A percentile compares a stretch with the other conserved stretches of the same genome.
These are phyloP conservation scores for Platalea minor DNA, from an alignment of 2,797 vertebrate species.

Conservation along the genomic window DNA sequence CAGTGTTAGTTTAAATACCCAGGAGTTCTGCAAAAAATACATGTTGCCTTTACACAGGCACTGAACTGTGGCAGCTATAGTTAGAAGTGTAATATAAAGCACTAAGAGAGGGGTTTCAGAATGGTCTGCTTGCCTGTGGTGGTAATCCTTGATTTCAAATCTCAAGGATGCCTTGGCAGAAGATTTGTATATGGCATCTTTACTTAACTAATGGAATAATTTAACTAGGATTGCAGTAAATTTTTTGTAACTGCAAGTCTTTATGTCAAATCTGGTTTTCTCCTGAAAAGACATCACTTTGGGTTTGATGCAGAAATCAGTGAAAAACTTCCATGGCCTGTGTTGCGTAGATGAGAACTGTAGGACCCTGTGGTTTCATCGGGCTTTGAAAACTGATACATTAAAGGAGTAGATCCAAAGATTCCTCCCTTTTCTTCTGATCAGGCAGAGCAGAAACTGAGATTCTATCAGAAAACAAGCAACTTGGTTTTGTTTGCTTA, in stretches of 20 bases:
- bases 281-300: not conserved
- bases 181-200: not conserved
- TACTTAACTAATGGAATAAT: not conserved
- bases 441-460: not conserved
- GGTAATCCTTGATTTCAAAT: not conserved
- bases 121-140: not conserved
- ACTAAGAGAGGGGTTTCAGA: not conserved
- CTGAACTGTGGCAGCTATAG: not conserved
- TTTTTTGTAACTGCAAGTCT: not conserved
- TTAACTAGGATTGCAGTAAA: not conserved
- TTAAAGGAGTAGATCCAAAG: not conserved
- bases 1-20: not conserved
- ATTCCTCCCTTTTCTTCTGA: not conserved
- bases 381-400: not conserved
- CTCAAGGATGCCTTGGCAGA: not conserved
- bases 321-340: not conserved
- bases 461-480: not conserved
- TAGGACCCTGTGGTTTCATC: not conserved
- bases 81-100: fast-evolving
- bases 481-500: not conserved
- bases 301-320: not conserved
- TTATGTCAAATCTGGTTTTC: not conserved
- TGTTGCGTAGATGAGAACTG: not conserved
- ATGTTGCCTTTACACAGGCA: not conserved
- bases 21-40: not conserved